Evolutionary conservation across 37 sponge, comb jelly and placozoan species (phyloP).

Genomic region (Agelas oroides): DNA sequence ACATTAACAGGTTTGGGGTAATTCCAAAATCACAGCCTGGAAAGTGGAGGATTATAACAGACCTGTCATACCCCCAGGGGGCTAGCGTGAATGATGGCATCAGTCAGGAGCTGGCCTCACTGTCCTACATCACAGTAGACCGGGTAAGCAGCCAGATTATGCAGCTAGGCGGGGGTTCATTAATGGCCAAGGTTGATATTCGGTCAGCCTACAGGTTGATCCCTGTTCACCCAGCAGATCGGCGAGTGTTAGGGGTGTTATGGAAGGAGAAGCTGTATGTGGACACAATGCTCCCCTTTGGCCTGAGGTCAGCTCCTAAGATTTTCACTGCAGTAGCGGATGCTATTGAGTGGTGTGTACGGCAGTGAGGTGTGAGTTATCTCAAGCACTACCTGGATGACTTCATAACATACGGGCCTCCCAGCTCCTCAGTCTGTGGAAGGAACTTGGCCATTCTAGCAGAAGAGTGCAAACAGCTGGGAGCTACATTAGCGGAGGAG

Average conservation of each 20-base stretch:
- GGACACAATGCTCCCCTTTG: slow-evolving; percentile 27
- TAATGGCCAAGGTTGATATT: slow-evolving; percentile 2
- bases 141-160: background rate
- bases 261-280: no score
- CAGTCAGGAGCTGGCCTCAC: background rate
- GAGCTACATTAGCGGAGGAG: slow-evolving; percentile 48
- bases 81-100: slow-evolving; percentile 16
- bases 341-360: slow-evolving; percentile 30
- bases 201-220: background rate
- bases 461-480: slow-evolving; percentile 26
- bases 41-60: slow-evolving; percentile 13
- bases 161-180: background rate
- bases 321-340: slow-evolving; percentile 57
- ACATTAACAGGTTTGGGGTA: slow-evolving; percentile 20
- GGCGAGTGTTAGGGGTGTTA: background rate
- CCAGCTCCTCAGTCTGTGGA: slow-evolving; percentile 7
- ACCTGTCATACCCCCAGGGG: slow-evolving; percentile 12
- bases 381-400: slow-evolving; percentile 52
- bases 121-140: slow-evolving; percentile 15
- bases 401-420: slow-evolving; percentile 39
- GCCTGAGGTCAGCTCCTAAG: slow-evolving; percentile 54
- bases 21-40: background rate
- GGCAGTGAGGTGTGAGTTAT: background rate
- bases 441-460: slow-evolving; percentile 1
- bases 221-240: background rate